Conservation (phyloP, 2,797 vertebrate species). For the Propithecus deckenii region DNA sequence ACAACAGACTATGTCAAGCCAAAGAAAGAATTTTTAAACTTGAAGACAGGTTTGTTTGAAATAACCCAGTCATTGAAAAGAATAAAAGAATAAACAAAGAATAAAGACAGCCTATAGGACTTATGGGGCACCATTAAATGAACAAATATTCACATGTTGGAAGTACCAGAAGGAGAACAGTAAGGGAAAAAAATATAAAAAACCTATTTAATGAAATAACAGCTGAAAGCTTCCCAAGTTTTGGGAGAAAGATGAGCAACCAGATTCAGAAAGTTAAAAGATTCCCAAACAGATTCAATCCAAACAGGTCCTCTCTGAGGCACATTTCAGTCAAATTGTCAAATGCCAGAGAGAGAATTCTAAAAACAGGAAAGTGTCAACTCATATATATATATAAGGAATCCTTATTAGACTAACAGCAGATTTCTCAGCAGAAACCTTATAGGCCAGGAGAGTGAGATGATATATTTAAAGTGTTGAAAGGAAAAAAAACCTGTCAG, state of each 20-base stretch:
- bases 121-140: not conserved
- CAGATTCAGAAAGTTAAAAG: not conserved
- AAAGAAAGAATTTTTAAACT: not conserved
- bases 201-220: not conserved
- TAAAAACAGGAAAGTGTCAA: not conserved
- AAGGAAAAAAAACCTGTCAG: not conserved
- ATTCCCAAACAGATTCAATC: not conserved
- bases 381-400: not conserved
- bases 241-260: not conserved
- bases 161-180: not conserved
- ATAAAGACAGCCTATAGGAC: not conserved
- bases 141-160: not conserved
- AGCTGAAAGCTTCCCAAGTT: not conserved
- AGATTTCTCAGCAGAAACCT: not conserved
- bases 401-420: not conserved
- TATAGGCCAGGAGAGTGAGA: not conserved
- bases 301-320: not conserved
- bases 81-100: not conserved
- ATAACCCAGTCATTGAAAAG: not conserved
- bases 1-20: not conserved
- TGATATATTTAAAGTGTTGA: not conserved
- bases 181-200: not conserved
- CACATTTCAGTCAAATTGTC: not conserved
- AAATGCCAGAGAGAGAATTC: not conserved
- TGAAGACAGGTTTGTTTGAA: not conserved